Evolutionary conservation across 2,888 invertebrate genomes (phyloP), one percentile per base, ranked within the genome.

Genomic region (Limnephilus rhombicus): DNA sequence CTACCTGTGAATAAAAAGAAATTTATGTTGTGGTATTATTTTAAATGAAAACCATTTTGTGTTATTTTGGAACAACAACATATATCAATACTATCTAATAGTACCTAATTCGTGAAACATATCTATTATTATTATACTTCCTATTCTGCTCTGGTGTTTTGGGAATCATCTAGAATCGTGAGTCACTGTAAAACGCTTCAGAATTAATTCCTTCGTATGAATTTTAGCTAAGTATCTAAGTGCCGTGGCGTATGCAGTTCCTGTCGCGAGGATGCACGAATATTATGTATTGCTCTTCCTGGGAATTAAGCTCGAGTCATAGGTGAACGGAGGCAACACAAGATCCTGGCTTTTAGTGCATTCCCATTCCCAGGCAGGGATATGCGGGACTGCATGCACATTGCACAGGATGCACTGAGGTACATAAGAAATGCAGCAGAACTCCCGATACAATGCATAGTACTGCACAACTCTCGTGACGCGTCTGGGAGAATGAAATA

Each of bases 221-320:
- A 83, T 83, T 34, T 83, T 83, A 83, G 34, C 82, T 68, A 83
- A 83, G 82, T 34, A 83, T 83, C 82, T 34, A 37, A 34, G 29
- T 83, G 82, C 34, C 9, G 82, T 83, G 82, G 82, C 82, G 82
- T 83, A 83, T 83, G 85, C 85, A 41, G 37, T 85, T 85, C 85
- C 85, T 85, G 85, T 83, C 85, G n/a, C 45, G 41, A 49, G 80
- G 80, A 89, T 80, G 80, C 89, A 89, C 89, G 89, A 89, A 80
- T 89, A 80, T 89, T 89, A 80, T 89, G 89, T 89, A 80, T 80
- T 37, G 80, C 80, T 88, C 29, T 89, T 34, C 80, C 31, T 89
- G 89, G 80, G 89, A 80, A 89, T 80, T 89, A 89, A 89, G 41
- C 80, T n/a, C 31, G 53, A 87, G 89, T 80, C 89, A 90, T 82